These are phyloP conservation scores for Harpegnathos saltator DNA, from an alignment of 1,140 invertebrate genomes.

Conservation along the genomic window DNA sequence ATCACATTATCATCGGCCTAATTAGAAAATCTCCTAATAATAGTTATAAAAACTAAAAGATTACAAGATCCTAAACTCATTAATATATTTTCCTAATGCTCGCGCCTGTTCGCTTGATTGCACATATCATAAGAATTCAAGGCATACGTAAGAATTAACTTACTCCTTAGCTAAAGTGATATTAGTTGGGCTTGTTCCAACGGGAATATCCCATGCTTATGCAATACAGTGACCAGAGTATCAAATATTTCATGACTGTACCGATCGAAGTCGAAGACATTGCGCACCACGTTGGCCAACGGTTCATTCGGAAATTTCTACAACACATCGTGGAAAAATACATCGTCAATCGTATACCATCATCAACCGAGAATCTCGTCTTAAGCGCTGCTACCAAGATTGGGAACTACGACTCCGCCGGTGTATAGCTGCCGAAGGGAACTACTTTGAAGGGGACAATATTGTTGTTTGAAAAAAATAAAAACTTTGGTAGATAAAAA, in stretches of 20 bases:
- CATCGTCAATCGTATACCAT: not conserved
- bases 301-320: constrained; percentile 96
- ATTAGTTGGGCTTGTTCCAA: constrained; percentile 88
- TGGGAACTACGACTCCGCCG: no score
- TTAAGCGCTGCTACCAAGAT: no score
- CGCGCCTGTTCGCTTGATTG: not conserved
- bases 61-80: no score
- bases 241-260: constrained; percentile 94
- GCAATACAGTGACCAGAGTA: constrained; percentile 92
- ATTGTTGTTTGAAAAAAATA: no score
- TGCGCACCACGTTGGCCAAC: constrained; percentile 93
- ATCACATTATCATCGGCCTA: no score
- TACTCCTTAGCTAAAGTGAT: constrained; percentile 84
- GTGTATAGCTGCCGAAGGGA: no score
- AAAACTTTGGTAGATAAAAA: no score
- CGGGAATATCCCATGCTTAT: constrained; percentile 94
- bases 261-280: constrained; percentile 98
- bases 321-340: constrained; percentile 78
- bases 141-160: constrained; percentile 61
- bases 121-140: not conserved
- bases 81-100: not conserved
- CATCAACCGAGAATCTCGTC: not conserved
- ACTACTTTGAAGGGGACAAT: no score
- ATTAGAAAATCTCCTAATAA: no score
- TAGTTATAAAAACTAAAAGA: no score